phyloP scores from a whole-genome alignment of 2,113 vertebrate species.

The Alligator sinensis region DNA sequence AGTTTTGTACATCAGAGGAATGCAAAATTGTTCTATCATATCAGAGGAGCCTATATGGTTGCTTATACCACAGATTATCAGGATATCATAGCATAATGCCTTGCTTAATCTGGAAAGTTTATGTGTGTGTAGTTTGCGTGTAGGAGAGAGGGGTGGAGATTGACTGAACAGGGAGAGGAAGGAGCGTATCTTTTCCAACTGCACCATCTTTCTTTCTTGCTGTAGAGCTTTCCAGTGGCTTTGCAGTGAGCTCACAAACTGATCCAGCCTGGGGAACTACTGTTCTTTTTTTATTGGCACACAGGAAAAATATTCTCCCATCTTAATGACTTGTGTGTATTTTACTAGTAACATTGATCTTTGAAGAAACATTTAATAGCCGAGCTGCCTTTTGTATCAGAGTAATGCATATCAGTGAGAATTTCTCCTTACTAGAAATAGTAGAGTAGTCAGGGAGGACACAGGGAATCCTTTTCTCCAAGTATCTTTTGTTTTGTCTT shows the following conservation, averaged over 20 bases:
- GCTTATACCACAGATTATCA: not conserved
- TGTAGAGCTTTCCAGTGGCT: not conserved
- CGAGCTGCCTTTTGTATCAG: not conserved
- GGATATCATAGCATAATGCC: not conserved
- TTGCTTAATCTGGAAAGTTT: not conserved
- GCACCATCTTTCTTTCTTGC: not conserved
- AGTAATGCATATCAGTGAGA: conserved; percentile 19
- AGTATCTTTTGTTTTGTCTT: not conserved
- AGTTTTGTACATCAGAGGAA: not conserved
- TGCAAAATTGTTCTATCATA: accelerated
- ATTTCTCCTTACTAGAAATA: not conserved
- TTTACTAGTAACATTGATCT: not conserved
- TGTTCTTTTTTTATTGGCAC: not conserved
- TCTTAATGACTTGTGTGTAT: not conserved
- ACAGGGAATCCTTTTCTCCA: accelerated
- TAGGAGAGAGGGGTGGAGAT: no score
- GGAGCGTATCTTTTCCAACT: not conserved
- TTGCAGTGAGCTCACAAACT: not conserved
- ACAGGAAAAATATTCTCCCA: not conserved
- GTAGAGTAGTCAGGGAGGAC: accelerated
- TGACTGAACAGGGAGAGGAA: no score
- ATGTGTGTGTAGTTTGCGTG: no score
- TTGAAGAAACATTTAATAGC: not conserved
- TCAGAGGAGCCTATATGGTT: not conserved
- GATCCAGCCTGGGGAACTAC: not conserved